These are phyloP conservation scores for Neolamprologus longior DNA, from an alignment of 2,113 vertebrate genomes.

Conservation along the genomic window DNA sequence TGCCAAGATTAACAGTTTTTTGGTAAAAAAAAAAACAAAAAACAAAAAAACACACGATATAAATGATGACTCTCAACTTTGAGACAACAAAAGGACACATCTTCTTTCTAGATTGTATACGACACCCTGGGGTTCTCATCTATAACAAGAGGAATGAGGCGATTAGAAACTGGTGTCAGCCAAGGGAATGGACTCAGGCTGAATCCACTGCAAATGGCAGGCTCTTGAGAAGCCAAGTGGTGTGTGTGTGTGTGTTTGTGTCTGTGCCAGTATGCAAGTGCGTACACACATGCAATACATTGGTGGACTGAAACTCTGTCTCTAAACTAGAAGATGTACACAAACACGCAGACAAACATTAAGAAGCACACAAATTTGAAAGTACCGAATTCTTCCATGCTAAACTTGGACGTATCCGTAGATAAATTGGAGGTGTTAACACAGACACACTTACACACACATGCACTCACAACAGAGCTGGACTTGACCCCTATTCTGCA, in stretches of 20 bases:
- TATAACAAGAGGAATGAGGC: not conserved
- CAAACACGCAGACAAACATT: not conserved
- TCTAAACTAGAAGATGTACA: not conserved
- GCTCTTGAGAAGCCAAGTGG: not conserved
- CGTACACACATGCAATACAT: not conserved
- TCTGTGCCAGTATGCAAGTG: not conserved
- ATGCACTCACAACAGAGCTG: not conserved
- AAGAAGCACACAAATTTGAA: not conserved
- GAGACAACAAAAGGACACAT: not conserved
- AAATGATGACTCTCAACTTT: not conserved
- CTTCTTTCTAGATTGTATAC: not conserved
- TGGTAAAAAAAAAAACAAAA: not conserved
- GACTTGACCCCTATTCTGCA: constrained; percentile 8
- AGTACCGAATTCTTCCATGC: not conserved
- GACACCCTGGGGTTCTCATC: not conserved
- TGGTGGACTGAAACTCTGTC: not conserved
- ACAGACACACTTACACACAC: not conserved
- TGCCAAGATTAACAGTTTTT: not conserved
- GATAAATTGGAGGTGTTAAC: not conserved
- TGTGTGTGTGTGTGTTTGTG: not conserved
- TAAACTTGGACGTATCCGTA: not conserved
- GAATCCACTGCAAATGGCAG: not conserved
- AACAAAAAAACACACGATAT: not conserved
- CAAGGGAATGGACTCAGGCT: not conserved
- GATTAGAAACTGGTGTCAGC: constrained; percentile 19